A percentile compares a stretch with the other conserved stretches of the same genome.
These are phyloP conservation scores for Nycticebus coucang DNA, from an alignment of 2,113 vertebrate species.

Conservation along the genomic window DNA sequence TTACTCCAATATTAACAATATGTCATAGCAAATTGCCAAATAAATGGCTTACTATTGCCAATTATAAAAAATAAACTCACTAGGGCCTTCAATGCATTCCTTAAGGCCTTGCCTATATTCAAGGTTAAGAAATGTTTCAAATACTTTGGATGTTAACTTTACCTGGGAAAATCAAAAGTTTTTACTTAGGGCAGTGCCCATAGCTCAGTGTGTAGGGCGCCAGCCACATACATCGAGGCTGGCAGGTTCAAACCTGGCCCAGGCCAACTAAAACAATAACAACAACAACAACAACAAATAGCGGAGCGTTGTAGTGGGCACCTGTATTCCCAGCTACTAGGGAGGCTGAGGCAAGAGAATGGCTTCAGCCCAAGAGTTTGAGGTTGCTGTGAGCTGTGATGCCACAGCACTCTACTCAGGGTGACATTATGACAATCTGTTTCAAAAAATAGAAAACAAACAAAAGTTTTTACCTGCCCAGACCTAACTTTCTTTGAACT, in stretches of 20 bases:
- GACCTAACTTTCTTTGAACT: not conserved
- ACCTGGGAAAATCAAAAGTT: not conserved
- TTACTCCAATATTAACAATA: not conserved
- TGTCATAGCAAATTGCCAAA: not conserved
- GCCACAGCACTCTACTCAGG: too few species aligned
- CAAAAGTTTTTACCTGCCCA: constrained; percentile 29
- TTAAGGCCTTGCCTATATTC: not conserved
- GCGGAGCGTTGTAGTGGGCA: too few species aligned
- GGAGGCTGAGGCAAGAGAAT: too few species aligned
- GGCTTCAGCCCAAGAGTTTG: too few species aligned
- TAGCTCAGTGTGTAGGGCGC: too few species aligned
- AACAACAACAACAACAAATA: too few species aligned
- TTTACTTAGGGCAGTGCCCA: not conserved
- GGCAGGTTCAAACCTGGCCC: too few species aligned
- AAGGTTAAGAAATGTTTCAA: not conserved
- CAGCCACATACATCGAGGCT: too few species aligned
- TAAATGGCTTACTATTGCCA: not conserved
- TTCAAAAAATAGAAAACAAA: not conserved
- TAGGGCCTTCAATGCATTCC: not conserved
- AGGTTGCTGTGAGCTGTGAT: too few species aligned
- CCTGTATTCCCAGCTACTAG: too few species aligned
- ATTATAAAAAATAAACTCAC: not conserved
- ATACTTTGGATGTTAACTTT: not conserved
- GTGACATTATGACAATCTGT: too few species aligned
- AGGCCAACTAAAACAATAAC: too few species aligned